Conservation (phyloP, 2,797 vertebrate genomes). For the Podargus strigoides region DNA sequence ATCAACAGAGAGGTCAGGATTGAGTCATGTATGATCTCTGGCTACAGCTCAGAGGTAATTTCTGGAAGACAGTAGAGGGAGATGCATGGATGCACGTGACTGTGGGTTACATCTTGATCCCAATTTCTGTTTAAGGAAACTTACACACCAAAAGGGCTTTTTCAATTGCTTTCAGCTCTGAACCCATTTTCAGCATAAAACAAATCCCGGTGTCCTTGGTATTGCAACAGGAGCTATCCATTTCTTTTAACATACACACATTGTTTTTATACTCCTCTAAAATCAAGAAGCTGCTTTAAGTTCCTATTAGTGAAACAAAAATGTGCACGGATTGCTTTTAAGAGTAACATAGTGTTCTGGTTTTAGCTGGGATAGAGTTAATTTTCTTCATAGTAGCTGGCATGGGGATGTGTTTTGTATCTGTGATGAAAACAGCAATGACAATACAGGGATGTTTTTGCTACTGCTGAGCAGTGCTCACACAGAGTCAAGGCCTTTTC, state of each 20-base stretch:
- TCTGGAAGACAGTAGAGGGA: neutral
- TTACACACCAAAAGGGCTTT: neutral
- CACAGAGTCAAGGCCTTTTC: too few species aligned
- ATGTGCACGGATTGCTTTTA: neutral
- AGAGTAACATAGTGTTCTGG: too few species aligned
- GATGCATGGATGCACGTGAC: neutral
- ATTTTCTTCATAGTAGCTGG: too few species aligned
- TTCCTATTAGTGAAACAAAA: neutral
- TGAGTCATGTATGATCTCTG: constrained; percentile 4
- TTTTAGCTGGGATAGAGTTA: too few species aligned
- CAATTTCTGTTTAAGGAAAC: neutral
- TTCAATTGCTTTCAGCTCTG: neutral
- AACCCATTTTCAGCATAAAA: neutral
- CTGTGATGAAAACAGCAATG: too few species aligned
- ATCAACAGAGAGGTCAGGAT: constrained; percentile 20
- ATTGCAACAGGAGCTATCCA: neutral
- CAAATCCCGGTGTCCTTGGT: neutral
- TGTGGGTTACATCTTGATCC: neutral
- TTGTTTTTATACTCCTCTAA: neutral
- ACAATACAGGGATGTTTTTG: too few species aligned
- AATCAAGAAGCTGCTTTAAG: neutral
- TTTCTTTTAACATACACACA: neutral
- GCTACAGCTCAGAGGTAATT: neutral
- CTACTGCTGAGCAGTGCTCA: too few species aligned
- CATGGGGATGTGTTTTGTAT: too few species aligned